Base-by-base conservation (phyloP, 2,888 invertebrate species). In the Drosophila paracracens region DNA sequence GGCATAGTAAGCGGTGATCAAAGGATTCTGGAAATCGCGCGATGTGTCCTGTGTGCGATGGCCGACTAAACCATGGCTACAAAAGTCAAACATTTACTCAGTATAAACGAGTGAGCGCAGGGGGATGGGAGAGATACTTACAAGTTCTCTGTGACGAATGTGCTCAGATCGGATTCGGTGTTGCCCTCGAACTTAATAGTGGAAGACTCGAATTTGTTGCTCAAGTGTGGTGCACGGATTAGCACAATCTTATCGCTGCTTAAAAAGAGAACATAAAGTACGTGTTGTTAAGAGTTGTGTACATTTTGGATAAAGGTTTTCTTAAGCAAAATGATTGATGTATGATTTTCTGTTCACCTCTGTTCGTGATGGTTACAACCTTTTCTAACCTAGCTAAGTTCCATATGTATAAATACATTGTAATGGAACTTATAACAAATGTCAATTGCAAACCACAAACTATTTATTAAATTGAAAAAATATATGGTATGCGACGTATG, bases 191-290 rank as follows among this genome's bases (percentile, higher is more conserved):
- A 99, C 63, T 94, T 95, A 54, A 97, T 94, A 36, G 94, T 95
- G 63, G 95, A 94, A 4, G 96, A 95, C 93, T 99, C 99, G 93
- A 99, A 99, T 94, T 99, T 99, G 94, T 97, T 99, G 82, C 96
- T 95, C 83, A 99, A 94, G 81, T 96, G 95, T 91, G 97, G 96
- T 48, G 99, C 98, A 83, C 98, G 96, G 95, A 96, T 98, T 65
- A 99, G 94, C 43, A 98, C 96, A 83, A 99, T 95, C 79, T 95
- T 95, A 93, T 98, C 96, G 91, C 96, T 97, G 94, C 52, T 43
- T 62, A 29, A 11, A 63, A 75, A 46, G 7, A 65, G 21, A 57
- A 8, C 25, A 76, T 10, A 67, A 69, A 56, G 27, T 43, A 7
- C 13, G 36, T 56, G 27, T 36, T 27, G 65, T 66, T 69, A 63